A percentile compares a stretch with the other conserved stretches of the same genome.
Evolutionary conservation across 2,797 vertebrate species (phyloP).

Genomic region (Paguma larvata): DNA sequence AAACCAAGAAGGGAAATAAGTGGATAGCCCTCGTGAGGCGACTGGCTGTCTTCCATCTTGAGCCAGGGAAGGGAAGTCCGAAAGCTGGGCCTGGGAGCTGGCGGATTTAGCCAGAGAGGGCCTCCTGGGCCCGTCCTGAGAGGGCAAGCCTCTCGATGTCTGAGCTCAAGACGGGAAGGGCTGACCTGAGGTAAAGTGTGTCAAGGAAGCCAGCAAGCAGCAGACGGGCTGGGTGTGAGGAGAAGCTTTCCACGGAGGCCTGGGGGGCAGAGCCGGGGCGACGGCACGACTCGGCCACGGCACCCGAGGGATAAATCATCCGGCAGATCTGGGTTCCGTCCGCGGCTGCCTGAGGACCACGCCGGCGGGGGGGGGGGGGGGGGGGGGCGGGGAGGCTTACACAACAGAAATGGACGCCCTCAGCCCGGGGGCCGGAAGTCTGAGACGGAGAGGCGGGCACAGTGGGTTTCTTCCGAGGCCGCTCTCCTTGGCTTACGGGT

Average conservation of each 20-base stretch:
- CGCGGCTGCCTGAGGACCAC: neutral
- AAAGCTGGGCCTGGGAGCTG: neutral
- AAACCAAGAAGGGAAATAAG: neutral
- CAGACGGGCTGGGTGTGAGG: neutral
- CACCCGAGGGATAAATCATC: neutral
- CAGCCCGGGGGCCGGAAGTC: neutral
- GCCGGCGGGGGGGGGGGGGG: no score
- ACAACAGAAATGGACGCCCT: neutral
- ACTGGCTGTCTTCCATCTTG: neutral
- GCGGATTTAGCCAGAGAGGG: neutral
- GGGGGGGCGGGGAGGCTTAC: neutral
- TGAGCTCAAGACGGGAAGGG: neutral
- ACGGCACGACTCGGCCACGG: accelerated
- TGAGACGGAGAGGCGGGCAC: accelerated
- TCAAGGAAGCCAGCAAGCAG: neutral
- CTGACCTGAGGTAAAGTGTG: neutral
- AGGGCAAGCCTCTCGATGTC: neutral
- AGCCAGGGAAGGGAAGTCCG: neutral
- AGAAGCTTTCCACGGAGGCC: neutral
- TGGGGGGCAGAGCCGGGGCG: neutral
- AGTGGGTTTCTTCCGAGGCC: neutral
- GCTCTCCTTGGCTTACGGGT: neutral
- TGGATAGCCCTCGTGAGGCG: neutral
- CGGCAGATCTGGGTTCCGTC: neutral
- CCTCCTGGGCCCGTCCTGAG: neutral